Conservation (phyloP, 1,140 invertebrate species). For the Apis dorsata region DNA sequence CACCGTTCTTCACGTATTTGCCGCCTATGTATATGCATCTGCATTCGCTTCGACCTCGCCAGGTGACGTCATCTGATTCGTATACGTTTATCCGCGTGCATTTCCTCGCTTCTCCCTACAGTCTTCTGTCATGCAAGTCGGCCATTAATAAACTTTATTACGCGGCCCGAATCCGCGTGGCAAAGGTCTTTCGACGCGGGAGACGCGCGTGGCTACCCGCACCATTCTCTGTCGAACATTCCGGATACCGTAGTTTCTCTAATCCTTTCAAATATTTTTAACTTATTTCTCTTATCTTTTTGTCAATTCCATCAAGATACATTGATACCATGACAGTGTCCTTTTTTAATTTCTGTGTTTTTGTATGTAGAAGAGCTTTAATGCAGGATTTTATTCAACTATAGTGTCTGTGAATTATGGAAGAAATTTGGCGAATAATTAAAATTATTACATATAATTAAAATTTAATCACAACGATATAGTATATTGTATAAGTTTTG, state of each 20-base stretch:
- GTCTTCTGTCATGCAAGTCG: slow-evolving; percentile 44
- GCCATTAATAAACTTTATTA: slow-evolving; percentile 68
- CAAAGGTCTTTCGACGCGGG: slow-evolving; percentile 12
- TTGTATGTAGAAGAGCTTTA: not conserved
- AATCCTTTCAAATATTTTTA: not conserved
- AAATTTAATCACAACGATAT: not conserved
- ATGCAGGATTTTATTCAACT: not conserved
- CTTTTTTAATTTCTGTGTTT: not conserved
- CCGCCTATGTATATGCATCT: slow-evolving; percentile 37
- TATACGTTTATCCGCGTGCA: slow-evolving; percentile 49
- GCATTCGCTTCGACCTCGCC: slow-evolving; percentile 45
- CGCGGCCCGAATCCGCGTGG: slow-evolving; percentile 34
- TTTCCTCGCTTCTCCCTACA: slow-evolving; percentile 41
- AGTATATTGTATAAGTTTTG: not conserved
- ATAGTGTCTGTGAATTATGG: not conserved
- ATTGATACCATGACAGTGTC: not conserved
- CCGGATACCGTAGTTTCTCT: not conserved
- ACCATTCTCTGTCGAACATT: not conserved
- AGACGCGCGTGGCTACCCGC: slow-evolving; percentile 23
- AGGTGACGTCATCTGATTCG: slow-evolving; percentile 70
- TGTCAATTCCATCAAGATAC: not conserved
- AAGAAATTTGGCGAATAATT: not conserved
- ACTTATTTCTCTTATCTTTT: too few relatives aligned
- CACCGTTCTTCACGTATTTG: slow-evolving; percentile 56
- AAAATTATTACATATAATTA: too few relatives aligned